phyloP scores from a whole-genome alignment of 2,888 invertebrate genomes.

The Branchipolynoe longqiensis region DNA sequence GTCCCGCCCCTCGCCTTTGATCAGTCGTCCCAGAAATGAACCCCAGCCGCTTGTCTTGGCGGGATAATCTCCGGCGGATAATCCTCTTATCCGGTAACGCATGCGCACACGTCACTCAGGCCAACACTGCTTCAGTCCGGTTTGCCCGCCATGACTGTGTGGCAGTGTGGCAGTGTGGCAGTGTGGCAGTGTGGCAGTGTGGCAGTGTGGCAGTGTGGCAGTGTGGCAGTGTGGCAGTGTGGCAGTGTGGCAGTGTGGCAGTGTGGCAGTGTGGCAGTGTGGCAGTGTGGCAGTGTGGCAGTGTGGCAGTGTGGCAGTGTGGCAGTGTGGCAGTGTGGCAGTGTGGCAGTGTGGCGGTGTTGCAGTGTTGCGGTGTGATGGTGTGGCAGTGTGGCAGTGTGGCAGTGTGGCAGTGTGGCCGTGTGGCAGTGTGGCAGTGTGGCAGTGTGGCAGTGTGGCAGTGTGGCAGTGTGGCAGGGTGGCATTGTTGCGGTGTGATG shows the following conservation, averaged over 20 bases:
- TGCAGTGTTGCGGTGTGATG: too few species aligned
- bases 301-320: too few species aligned
- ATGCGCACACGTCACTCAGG: conserved; percentile 54
- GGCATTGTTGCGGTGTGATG: too few species aligned
- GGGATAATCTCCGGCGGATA: conserved; percentile 16
- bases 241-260: too few species aligned
- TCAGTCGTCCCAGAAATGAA: conserved; percentile 46
- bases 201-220: not conserved
- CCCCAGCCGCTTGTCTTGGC: conserved; percentile 44
- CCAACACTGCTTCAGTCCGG: not conserved
- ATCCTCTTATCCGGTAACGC: conserved; percentile 46
- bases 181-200: too few species aligned
- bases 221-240: too few species aligned
- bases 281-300: too few species aligned
- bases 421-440: too few species aligned
- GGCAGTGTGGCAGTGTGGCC: too few species aligned
- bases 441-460: too few species aligned
- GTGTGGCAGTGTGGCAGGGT: not conserved
- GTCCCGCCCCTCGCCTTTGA: conserved; percentile 8
- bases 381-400: too few species aligned
- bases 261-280: too few species aligned
- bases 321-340: not conserved
- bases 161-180: not conserved
- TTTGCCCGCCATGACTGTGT: not conserved
- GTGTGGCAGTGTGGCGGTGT: not conserved